phyloP scores from a whole-genome alignment of 2,797 vertebrate genomes.

The Halcyon smyrnensis region DNA sequence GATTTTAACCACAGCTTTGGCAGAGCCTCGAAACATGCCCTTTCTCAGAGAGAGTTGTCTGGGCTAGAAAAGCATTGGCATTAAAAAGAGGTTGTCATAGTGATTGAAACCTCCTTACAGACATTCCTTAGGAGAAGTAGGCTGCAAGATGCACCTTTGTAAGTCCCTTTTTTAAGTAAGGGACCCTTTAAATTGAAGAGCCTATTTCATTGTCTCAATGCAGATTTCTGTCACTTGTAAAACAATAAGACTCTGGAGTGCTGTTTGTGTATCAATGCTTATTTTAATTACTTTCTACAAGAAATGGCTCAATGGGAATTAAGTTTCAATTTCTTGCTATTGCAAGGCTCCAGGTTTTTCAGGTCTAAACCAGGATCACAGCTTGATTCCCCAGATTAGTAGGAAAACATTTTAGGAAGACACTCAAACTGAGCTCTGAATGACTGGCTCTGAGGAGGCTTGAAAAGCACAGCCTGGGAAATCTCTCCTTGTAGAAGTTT shows the following conservation, averaged over 20 bases:
- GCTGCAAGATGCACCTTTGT: constrained; percentile 77
- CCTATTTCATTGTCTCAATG: constrained; percentile 79
- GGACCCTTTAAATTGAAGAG: constrained; percentile 77
- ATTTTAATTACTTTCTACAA: constrained; percentile 78
- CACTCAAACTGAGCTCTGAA: constrained; percentile 24
- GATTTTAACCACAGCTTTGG: constrained; percentile 72
- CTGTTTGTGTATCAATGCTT: constrained; percentile 76
- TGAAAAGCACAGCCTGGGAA: constrained; percentile 75
- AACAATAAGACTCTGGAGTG: constrained; percentile 72
- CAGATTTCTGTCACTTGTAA: constrained; percentile 79
- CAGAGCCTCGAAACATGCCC: constrained; percentile 70
- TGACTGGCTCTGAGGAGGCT: constrained; percentile 19
- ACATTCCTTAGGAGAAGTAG: constrained; percentile 75
- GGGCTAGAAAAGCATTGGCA: constrained; percentile 75
- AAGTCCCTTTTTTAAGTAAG: constrained; percentile 73
- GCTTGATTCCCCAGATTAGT: neutral
- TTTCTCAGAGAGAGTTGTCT: constrained; percentile 77
- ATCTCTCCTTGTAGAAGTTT: neutral
- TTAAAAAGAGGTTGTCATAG: constrained; percentile 80
- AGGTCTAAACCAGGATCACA: constrained; percentile 26
- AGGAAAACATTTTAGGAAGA: constrained; percentile 12
- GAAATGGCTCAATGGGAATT: constrained; percentile 53
- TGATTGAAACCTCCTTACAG: constrained; percentile 75
- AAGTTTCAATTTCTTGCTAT: constrained; percentile 41
- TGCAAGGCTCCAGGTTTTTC: constrained; percentile 22